These are phyloP conservation scores for Lepidonotus clava DNA, from an alignment of 2,888 invertebrate species.

Conservation along the genomic window DNA sequence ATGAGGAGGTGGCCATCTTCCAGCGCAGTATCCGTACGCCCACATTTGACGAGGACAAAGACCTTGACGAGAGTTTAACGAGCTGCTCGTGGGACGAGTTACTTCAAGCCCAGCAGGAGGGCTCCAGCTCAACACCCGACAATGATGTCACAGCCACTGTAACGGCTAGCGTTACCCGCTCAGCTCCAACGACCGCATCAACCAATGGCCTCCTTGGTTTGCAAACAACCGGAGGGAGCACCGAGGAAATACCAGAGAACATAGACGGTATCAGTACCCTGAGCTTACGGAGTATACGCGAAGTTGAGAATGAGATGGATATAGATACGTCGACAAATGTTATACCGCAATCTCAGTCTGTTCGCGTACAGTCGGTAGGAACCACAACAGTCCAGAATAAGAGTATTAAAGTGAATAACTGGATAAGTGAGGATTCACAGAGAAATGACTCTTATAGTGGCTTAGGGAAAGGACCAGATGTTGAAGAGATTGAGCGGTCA, in stretches of 20 bases:
- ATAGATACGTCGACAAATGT: neutral
- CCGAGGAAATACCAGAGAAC: no score
- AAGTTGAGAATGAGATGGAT: conserved; percentile 47
- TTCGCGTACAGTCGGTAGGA: neutral
- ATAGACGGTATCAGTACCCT: conserved; percentile 17
- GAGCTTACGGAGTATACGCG: conserved; percentile 25
- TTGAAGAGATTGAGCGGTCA: neutral
- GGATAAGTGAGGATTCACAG: neutral
- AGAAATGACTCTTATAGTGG: neutral
- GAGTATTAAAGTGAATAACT: neutral
- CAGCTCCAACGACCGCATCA: neutral
- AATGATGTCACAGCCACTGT: conserved; percentile 43
- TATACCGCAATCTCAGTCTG: neutral
- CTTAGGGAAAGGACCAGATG: neutral
- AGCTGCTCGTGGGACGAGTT: conserved; percentile 37
- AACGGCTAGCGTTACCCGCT: neutral
- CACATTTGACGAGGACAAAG: conserved; percentile 50
- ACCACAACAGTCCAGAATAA: neutral
- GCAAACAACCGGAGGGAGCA: neutral
- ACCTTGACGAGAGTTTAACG: conserved; percentile 52
- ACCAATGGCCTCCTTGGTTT: neutral
- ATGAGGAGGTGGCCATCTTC: conserved; percentile 75
- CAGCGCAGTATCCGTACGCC: conserved; percentile 66
- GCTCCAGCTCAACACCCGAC: neutral
- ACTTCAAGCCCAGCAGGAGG: neutral